Evolutionary conservation across 2,797 vertebrate genomes (phyloP).

Genomic region (Semotilus atromaculatus): DNA sequence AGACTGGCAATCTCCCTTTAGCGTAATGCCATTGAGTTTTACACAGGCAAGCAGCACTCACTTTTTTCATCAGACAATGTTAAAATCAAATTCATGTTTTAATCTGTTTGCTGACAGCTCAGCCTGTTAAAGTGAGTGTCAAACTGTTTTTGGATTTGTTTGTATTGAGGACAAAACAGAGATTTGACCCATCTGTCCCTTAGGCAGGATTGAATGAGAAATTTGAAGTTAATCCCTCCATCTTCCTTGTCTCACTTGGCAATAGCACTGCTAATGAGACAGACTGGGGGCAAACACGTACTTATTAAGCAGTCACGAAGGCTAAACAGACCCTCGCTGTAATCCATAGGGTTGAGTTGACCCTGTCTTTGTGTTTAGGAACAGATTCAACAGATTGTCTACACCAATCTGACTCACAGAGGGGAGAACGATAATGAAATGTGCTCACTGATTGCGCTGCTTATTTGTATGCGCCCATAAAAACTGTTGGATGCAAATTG

Average conservation of each 20-base stretch:
- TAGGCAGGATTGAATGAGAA: constrained; percentile 17
- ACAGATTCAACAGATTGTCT: background rate
- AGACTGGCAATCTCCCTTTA: background rate
- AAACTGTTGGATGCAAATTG: background rate
- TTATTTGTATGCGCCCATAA: background rate
- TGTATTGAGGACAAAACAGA: constrained; percentile 5
- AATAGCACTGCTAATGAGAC: constrained; percentile 12
- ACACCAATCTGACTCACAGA: background rate
- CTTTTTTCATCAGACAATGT: constrained; percentile 17
- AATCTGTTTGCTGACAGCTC: constrained; percentile 28
- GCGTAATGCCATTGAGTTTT: background rate
- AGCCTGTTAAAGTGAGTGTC: background rate
- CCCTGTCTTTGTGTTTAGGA: background rate
- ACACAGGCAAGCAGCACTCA: background rate
- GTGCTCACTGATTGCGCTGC: background rate
- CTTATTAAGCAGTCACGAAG: background rate
- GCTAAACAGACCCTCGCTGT: constrained; percentile 21
- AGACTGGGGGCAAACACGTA: constrained; percentile 7
- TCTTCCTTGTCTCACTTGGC: constrained; percentile 17
- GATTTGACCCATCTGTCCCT: constrained; percentile 44
- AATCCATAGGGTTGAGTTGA: constrained; percentile 27
- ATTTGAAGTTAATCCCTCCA: constrained; percentile 42
- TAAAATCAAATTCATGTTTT: background rate
- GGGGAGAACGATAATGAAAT: background rate
- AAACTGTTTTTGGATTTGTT: constrained; percentile 8